Evolutionary conservation across 2,113 vertebrate species (phyloP).

Genomic region (Pachypanchax playfairii): DNA sequence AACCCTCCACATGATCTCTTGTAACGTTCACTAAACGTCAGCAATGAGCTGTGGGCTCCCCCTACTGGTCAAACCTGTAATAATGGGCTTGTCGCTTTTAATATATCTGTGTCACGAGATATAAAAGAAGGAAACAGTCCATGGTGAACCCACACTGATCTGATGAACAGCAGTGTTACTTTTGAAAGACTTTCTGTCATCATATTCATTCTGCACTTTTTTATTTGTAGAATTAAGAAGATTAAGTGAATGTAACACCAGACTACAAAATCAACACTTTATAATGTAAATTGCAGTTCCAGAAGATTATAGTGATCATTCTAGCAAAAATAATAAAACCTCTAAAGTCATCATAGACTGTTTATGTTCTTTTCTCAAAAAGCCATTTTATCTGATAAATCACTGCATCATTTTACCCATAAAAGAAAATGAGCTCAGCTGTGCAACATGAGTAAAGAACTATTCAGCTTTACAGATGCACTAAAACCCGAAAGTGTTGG

Average conservation of each 20-base stretch:
- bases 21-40: conserved; percentile 8
- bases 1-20: conserved; percentile 28
- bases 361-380: too few relatives aligned
- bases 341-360: not conserved
- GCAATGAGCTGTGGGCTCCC: conserved; percentile 86
- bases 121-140: not conserved
- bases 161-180: not conserved
- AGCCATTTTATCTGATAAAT: not conserved
- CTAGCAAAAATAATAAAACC: too few relatives aligned
- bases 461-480: too few relatives aligned
- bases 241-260: not conserved
- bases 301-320: too few relatives aligned
- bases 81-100: not conserved
- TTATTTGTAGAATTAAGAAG: not conserved
- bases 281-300: not conserved
- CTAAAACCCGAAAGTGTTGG: too few relatives aligned
- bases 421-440: not conserved
- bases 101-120: not conserved
- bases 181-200: not conserved
- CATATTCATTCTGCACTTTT: not conserved
- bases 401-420: not conserved
- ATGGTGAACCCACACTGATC: conserved; percentile 1
- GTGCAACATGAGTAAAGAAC: too few relatives aligned
- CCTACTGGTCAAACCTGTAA: conserved; percentile 79
- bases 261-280: not conserved